Percentiles rank a stretch among this genome's conserved stretches.
Conservation (phyloP, 2,888 invertebrate species). For the Xanthorhoe spadicearia region DNA sequence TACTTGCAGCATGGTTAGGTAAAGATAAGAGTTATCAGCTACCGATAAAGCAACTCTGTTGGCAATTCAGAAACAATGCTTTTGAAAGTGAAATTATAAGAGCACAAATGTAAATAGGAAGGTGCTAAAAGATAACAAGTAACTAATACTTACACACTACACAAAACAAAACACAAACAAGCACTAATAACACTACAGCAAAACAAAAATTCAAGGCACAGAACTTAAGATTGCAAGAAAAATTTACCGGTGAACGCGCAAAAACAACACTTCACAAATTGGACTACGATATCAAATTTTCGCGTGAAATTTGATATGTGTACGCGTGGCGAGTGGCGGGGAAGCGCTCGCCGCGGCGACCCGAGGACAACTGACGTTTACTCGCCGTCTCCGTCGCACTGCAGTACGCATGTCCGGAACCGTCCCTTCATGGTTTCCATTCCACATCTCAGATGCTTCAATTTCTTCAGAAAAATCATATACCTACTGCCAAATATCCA, state of each 20-base stretch:
- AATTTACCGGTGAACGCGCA: constrained; percentile 70
- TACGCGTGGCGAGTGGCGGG: constrained; percentile 53
- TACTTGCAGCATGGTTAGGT: constrained; percentile 58
- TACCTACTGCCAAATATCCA: neutral
- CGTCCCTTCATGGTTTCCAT: constrained; percentile 70
- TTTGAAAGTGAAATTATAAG: constrained; percentile 45
- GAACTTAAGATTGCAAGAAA: constrained; percentile 50
- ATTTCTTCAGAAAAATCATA: constrained; percentile 35
- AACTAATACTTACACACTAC: constrained; percentile 68
- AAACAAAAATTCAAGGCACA: constrained; percentile 62
- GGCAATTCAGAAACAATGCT: constrained; percentile 61
- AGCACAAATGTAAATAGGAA: constrained; percentile 28
- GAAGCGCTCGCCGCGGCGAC: constrained; percentile 66
- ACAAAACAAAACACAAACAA: constrained; percentile 64
- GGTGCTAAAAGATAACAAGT: constrained; percentile 13
- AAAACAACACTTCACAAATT: constrained; percentile 73
- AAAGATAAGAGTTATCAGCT: constrained; percentile 74
- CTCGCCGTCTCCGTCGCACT: constrained; percentile 72
- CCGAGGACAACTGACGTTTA: constrained; percentile 75
- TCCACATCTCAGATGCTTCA: constrained; percentile 48
- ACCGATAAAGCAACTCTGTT: constrained; percentile 79
- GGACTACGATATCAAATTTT: constrained; percentile 83
- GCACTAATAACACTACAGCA: constrained; percentile 76
- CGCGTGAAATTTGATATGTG: constrained; percentile 83
- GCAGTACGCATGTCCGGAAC: constrained; percentile 81